phyloP scores from a whole-genome alignment of 92 coral and sea anemone genomes.

The Hydrozoanthus gracilis region DNA sequence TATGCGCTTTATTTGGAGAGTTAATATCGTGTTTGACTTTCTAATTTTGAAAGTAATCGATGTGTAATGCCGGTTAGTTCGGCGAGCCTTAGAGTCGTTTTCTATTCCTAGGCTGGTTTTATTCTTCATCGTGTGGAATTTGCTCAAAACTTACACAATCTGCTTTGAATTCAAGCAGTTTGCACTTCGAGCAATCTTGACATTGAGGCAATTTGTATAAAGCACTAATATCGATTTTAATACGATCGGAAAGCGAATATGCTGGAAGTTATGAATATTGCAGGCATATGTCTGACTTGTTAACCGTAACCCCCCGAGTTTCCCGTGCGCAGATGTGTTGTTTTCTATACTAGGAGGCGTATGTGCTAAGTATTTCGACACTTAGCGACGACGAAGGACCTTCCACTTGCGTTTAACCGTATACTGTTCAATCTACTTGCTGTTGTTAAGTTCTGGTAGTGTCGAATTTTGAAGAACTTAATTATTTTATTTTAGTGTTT shows the following conservation, averaged over 20 bases:
- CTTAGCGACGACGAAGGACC: no score
- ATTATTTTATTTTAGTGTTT: no score
- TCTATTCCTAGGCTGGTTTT: background rate
- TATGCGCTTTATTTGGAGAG: background rate
- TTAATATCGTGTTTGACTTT: background rate
- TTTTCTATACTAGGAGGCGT: no score
- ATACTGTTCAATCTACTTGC: no score
- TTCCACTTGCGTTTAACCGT: no score
- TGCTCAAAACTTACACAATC: background rate
- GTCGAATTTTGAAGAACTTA: no score
- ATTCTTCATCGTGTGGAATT: background rate
- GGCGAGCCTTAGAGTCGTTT: background rate
- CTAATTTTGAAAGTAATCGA: background rate
- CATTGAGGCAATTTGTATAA: background rate
- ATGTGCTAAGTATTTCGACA: no score
- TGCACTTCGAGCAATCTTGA: background rate
- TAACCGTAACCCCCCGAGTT: background rate
- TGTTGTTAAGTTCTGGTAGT: no score
- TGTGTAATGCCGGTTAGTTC: background rate
- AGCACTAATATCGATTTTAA: background rate
- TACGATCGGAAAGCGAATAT: background rate
- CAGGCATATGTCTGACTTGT: background rate
- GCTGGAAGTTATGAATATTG: conserved; percentile 1
- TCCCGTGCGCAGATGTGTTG: background rate
- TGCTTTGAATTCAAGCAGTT: background rate